Evolutionary conservation across 2,797 vertebrate genomes (phyloP), one percentile per base, ranked within the genome.

Genomic region (Chromobotia macracanthus): DNA sequence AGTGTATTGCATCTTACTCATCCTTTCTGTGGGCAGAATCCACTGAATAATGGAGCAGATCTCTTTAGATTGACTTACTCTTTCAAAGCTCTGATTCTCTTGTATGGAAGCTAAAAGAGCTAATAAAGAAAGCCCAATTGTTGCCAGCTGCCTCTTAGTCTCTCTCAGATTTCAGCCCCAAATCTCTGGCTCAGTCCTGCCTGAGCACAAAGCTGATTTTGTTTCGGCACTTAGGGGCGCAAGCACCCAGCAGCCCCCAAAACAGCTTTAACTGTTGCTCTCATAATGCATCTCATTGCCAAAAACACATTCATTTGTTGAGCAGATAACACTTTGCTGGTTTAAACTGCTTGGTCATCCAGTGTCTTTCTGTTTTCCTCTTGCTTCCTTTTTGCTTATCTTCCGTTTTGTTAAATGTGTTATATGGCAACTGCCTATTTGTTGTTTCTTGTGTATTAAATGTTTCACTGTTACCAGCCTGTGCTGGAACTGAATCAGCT

Each of bases 391-490:
- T 38, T 38, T 38, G 6, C 35, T 38, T 38, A 8, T 44, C 11
- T 44, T 44, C 41, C 11, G 41, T 44, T 44, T 44, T 44, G 41
- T 44, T 10, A 25, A 60, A 21, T 56, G 8, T 58, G 25, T 31
- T 28, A 16, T 23, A 19, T 58, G 3, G 19, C 25, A n/a, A 35
- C 28, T 64, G 31, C 70, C 5, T 64, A 21, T 18, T 50, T 63
- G 64, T 77, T 44, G 1, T 41, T 69, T 64, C 63, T 5, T 79
- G 41, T 55, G 64, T 12, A 70, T 23, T 89, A 99, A 97, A 95
- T 95, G 84, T 98, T 95, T 83, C 94, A 97, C 91, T 97, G 97
- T 88, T 99, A 96, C 51, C 91, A 95, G 48, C 88, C 94, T 18
- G 91, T 92, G 0, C 85, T 99, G 84, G 94, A 97, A 83, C 92